A percentile compares a stretch with the other conserved stretches of the same genome.
Conservation (phyloP, 1,140 invertebrate species). For the Diplogasteroides magnus region DNA sequence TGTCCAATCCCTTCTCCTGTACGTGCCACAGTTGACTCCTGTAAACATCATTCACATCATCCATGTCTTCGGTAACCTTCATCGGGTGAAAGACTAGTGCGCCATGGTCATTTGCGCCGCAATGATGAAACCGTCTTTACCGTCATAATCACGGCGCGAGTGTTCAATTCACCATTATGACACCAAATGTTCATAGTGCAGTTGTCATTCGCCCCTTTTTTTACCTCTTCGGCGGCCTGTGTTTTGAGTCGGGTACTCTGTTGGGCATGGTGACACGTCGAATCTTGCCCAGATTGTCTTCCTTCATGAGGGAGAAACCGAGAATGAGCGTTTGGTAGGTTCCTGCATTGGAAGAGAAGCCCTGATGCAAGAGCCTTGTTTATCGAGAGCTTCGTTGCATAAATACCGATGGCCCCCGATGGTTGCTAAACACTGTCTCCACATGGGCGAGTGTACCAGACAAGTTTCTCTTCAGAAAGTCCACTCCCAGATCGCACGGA, state of each 20-base stretch:
- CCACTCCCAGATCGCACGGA: slow-evolving; percentile 75
- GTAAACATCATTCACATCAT: no score
- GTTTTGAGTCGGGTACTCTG: slow-evolving; percentile 47
- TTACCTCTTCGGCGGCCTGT: slow-evolving; percentile 36
- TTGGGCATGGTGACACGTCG: slow-evolving; percentile 49
- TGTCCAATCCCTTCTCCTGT: slow-evolving; percentile 60
- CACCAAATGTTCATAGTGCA: no score
- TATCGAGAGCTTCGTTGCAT: neutral
- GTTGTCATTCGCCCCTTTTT: no score
- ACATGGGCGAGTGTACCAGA: slow-evolving; percentile 60
- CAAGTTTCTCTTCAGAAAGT: slow-evolving; percentile 71
- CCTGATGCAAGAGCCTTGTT: slow-evolving; percentile 20
- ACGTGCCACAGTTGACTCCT: slow-evolving; percentile 65
- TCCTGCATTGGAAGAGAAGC: slow-evolving; percentile 54
- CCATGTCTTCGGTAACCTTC: no score
- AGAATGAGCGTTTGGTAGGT: slow-evolving; percentile 54
- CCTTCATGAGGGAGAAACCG: slow-evolving; percentile 39
- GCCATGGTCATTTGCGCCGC: no score
- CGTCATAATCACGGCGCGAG: no score
- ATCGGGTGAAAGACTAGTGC: no score
- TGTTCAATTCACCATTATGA: no score
- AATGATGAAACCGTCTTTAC: no score
- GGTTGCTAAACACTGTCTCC: slow-evolving; percentile 31
- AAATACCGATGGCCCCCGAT: slow-evolving; percentile 16
- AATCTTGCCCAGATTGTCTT: slow-evolving; percentile 47